Evolutionary conservation across 1,140 invertebrate genomes (phyloP).

Genomic region (Penaeus indicus): DNA sequence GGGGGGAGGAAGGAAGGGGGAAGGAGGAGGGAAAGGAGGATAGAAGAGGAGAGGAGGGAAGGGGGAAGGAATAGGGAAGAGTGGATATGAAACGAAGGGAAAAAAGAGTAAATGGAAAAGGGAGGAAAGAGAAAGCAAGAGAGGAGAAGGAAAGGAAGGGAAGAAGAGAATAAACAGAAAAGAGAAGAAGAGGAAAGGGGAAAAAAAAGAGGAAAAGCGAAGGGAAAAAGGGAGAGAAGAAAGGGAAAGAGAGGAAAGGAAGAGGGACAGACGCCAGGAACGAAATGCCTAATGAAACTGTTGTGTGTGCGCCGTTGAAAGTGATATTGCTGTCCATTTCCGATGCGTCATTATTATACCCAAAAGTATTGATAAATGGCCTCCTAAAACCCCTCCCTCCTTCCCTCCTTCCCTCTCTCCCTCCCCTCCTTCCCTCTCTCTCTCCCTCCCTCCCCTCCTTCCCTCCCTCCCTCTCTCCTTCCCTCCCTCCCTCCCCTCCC

Average conservation of each 20-base stretch:
- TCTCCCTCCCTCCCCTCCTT: too few species aligned
- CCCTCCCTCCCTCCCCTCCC: too few species aligned
- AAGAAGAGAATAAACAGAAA: background rate
- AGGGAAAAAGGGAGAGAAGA: background rate
- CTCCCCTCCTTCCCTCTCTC: too few species aligned
- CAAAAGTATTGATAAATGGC: conserved; percentile 62
- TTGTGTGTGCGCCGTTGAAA: conserved; percentile 36
- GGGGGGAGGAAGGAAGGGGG: background rate
- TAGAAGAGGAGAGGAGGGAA: background rate
- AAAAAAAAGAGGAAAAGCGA: background rate
- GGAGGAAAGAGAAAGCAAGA: background rate
- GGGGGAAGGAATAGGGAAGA: background rate
- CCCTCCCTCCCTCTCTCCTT: too few species aligned
- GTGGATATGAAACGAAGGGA: background rate
- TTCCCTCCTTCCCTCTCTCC: too few species aligned
- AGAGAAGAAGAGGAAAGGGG: background rate
- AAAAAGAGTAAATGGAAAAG: background rate
- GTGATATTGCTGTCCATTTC: conserved; percentile 58
- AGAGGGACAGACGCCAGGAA: background rate
- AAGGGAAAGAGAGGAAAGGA: too few species aligned
- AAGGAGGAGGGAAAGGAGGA: background rate
- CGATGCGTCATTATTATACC: conserved; percentile 61
- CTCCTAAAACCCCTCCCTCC: too few species aligned
- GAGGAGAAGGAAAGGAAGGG: background rate
- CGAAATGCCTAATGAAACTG: conserved; percentile 39